These are phyloP conservation scores for Corythaeola cristata DNA, from an alignment of 2,113 vertebrate genomes.

Conservation along the genomic window DNA sequence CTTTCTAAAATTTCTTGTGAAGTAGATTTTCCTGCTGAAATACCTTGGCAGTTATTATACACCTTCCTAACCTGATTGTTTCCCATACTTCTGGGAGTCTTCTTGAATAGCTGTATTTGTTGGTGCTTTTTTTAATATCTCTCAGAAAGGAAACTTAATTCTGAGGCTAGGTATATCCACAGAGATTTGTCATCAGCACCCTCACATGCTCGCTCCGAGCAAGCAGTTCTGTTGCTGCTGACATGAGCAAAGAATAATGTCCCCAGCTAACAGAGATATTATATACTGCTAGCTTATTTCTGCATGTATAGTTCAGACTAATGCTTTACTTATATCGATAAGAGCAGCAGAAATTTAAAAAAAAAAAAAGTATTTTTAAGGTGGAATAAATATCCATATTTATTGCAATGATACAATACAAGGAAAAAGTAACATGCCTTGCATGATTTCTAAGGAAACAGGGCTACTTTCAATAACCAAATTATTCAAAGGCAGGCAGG, in stretches of 20 bases:
- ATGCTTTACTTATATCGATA: neutral
- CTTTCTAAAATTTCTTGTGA: neutral
- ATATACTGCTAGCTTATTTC: neutral
- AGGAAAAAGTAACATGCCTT: neutral
- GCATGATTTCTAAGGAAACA: neutral
- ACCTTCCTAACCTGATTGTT: neutral
- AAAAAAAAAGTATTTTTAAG: neutral
- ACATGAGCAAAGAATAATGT: neutral
- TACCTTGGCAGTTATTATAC: neutral
- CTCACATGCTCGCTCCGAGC: fast-evolving
- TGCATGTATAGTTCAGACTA: neutral
- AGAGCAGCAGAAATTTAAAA: neutral
- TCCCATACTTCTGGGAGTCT: neutral
- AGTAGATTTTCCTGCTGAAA: neutral
- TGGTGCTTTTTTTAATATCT: neutral
- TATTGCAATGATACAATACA: neutral
- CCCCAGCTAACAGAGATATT: neutral
- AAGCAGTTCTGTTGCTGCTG: neutral
- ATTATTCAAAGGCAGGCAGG: neutral
- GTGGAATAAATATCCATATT: neutral
- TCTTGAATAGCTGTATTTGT: neutral
- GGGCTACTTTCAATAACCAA: neutral
- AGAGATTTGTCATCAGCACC: neutral
- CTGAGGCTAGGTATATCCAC: neutral
- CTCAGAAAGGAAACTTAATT: neutral